These are phyloP conservation scores for Eunapius fragilis DNA, from an alignment of 37 sponge, comb jelly and placozoan species.

Conservation along the genomic window DNA sequence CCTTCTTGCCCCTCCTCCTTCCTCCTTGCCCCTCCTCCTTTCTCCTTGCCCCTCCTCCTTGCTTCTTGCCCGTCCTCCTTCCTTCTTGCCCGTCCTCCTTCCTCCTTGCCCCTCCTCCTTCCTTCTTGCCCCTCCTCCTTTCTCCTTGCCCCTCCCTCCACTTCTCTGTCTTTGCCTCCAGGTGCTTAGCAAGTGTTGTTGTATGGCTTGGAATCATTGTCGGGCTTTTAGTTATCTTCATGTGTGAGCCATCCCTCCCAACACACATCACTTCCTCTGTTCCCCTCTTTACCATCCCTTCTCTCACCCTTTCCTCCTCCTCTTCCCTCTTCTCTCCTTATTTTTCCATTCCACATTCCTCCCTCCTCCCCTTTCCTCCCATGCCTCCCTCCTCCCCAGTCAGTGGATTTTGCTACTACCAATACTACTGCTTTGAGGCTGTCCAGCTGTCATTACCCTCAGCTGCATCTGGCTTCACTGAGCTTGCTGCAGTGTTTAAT, in stretches of 20 bases:
- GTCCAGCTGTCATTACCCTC: background rate
- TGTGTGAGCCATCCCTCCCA: slow-evolving; percentile 25
- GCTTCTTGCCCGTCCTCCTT: background rate
- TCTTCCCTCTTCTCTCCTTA: background rate
- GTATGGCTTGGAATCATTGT: slow-evolving; percentile 50
- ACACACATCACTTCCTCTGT: background rate
- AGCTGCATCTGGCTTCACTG: background rate
- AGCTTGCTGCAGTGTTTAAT: slow-evolving; percentile 24
- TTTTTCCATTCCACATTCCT: no score
- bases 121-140: background rate
- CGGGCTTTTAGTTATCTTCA: slow-evolving; percentile 17
- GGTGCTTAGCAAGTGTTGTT: slow-evolving; percentile 68
- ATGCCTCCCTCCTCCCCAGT: slow-evolving; percentile 29
- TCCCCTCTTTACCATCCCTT: background rate
- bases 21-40: background rate
- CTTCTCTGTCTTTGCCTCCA: background rate
- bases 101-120: background rate
- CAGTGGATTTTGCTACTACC: slow-evolving; percentile 71
- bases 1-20: background rate
- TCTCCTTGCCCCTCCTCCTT: background rate
- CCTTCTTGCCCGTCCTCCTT: background rate
- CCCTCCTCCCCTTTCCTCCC: background rate
- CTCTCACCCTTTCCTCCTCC: background rate
- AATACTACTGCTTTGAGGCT: slow-evolving; percentile 75
- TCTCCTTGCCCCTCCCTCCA: background rate